Conservation (phyloP, 2,888 invertebrate genomes). For the Melieria omissa region DNA sequence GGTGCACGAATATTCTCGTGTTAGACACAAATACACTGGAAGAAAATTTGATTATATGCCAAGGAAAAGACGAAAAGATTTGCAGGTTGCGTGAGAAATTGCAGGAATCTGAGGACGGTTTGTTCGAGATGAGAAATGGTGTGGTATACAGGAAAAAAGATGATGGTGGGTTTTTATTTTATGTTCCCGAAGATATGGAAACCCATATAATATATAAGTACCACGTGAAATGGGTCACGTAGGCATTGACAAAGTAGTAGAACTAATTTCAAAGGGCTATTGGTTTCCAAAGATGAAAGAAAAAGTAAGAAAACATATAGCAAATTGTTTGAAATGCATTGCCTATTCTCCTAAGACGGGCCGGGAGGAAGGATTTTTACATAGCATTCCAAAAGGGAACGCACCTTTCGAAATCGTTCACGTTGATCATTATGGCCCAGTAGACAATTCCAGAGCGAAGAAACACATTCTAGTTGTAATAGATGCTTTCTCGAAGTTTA, state of each 20-base stretch:
- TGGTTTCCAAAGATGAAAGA: slow-evolving; percentile 27
- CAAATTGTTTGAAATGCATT: slow-evolving; percentile 37
- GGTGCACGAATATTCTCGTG: too few relatives aligned
- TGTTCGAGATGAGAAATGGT: slow-evolving; percentile 40
- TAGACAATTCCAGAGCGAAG: too few relatives aligned
- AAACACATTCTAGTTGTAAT: too few relatives aligned
- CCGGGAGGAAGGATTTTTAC: too few relatives aligned
- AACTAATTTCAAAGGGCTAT: slow-evolving; percentile 32
- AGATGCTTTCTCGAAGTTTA: too few relatives aligned
- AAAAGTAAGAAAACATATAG: slow-evolving; percentile 24
- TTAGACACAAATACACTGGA: too few relatives aligned
- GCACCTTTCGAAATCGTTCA: too few relatives aligned
- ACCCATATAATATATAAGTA: slow-evolving; percentile 37
- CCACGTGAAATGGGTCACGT: slow-evolving; percentile 39
- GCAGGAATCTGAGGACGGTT: slow-evolving; percentile 16
- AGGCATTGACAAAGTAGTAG: slow-evolving; percentile 32
- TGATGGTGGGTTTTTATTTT: slow-evolving; percentile 30
- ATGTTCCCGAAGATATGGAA: slow-evolving; percentile 33
- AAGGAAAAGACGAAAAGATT: too few relatives aligned
- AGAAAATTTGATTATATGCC: too few relatives aligned
- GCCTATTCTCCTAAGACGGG: slow-evolving; percentile 34
- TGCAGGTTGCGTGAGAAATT: slow-evolving; percentile 7
- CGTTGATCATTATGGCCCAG: too few relatives aligned
- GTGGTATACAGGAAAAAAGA: slow-evolving; percentile 33
- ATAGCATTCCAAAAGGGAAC: too few relatives aligned